These are phyloP conservation scores for Xylota sylvarum DNA, from an alignment of 2,888 invertebrate species.

Conservation along the genomic window DNA sequence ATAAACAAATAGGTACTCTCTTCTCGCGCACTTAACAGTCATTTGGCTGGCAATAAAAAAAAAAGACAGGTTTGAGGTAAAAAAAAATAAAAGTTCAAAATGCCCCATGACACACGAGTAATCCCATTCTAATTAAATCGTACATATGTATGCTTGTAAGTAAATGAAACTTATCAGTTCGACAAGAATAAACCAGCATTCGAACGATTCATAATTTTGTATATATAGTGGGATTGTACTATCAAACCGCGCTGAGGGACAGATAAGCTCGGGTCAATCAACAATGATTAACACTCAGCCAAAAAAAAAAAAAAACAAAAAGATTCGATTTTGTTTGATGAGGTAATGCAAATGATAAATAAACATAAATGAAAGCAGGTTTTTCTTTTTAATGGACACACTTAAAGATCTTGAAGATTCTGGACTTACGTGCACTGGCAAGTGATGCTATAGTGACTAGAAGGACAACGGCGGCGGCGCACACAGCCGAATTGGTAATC, in stretches of 20 bases:
- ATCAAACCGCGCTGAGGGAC: constrained; percentile 6
- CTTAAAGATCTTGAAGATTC: neutral
- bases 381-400: constrained; percentile 21
- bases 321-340: constrained; percentile 28
- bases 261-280: constrained; percentile 18
- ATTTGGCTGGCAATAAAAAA: neutral
- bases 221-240: neutral
- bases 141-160: neutral
- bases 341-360: constrained; percentile 46
- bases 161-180: constrained; percentile 1
- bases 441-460: constrained; percentile 32
- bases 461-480: constrained; percentile 13
- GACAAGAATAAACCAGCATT: neutral
- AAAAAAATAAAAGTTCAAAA: constrained; percentile 1
- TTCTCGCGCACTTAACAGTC: neutral
- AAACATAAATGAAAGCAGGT: constrained; percentile 39
- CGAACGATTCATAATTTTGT: neutral
- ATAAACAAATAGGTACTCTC: neutral
- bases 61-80: neutral
- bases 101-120: constrained; percentile 30
- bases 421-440: constrained; percentile 65
- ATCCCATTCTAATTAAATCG: constrained; percentile 15
- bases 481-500: constrained; percentile 36
- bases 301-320: constrained; percentile 7
- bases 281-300: neutral